phyloP scores from a whole-genome alignment of 2,113 vertebrate species.

The Eira barbara region DNA sequence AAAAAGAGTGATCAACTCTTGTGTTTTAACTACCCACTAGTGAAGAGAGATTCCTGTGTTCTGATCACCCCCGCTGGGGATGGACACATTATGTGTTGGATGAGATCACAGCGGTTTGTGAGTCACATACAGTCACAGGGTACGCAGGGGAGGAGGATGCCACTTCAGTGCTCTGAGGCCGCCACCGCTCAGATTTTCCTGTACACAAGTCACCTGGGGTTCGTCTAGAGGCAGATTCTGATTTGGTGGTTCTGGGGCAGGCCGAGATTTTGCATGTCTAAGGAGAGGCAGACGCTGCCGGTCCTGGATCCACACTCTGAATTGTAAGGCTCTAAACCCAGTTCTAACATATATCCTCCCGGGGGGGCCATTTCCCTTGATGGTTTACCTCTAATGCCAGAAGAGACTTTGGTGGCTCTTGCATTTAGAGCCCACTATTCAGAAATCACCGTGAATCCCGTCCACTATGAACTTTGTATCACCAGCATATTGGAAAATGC shows the following conservation, averaged over 20 bases:
- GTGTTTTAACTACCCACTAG: neutral
- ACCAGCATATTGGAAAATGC: neutral
- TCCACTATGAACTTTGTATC: neutral
- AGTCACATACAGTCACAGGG: neutral
- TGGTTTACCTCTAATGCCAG: neutral
- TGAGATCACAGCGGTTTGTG: neutral
- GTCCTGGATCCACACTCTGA: neutral
- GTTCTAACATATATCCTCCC: neutral
- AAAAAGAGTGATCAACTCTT: neutral
- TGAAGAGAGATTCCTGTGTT: neutral
- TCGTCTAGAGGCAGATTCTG: neutral
- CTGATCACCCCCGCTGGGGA: neutral
- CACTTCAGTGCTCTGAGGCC: neutral
- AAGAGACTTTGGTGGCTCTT: neutral
- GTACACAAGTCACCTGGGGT: neutral
- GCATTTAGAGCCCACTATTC: neutral
- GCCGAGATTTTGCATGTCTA: neutral
- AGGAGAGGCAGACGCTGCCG: neutral
- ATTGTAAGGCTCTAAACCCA: neutral
- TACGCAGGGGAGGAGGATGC: neutral
- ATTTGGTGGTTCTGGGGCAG: neutral
- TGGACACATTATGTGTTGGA: too few relatives aligned
- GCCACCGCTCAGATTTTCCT: neutral
- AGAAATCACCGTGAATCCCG: neutral
- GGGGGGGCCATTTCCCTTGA: neutral